Evolutionary conservation across 2,888 invertebrate genomes (phyloP), one percentile per base, ranked within the genome.

Genomic region (Cryptocephalus primarius): DNA sequence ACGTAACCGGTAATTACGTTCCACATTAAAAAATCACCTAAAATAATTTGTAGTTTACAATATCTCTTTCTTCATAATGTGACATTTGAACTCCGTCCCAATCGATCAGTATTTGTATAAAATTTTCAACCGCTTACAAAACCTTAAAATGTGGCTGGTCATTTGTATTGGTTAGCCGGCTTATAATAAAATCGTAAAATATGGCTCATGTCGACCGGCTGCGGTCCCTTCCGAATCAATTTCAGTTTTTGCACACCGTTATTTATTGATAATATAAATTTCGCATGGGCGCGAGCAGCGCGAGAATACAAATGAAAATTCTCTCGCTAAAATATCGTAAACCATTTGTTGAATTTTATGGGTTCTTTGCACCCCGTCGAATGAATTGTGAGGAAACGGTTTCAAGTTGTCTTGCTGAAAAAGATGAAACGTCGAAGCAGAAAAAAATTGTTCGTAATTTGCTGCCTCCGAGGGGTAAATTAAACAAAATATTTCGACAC

Each of bases 231-330:
- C 53, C 46, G 52, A 63, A 65, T 63, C 64, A 64, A 65, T 63
- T 65, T 60, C 58, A 58, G 59, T 61, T 62, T 60, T 58, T 60
- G 55, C 48, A 47, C 54, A 52, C 55, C 50, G 63, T 62, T 66
- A 66, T 65, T 67, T 67, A 67, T 66, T 59, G 64, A 63, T 64
- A 65, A 61, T 62, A 64, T 65, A 65, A 65, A 66, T 66, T 65
- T 61, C 60, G 57, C 57, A 61, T 57, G 61, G 58, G 54, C 56
- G 55, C 50, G 49, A 22, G 22, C 58, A 50, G 49, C 50, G 51
- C 42, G 50, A 49, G 64, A 63, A 64, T 64, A 64, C 58, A 59
- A 62, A 65, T 58, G 22, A 22, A 22, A 22, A 22, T 22, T 22
- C 22, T 4, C 22, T 6, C 22, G 22, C 22, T 22, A 64, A 64